These are phyloP conservation scores for Pomatostomus ruficeps DNA, from an alignment of 2,113 vertebrate genomes.

Conservation along the genomic window DNA sequence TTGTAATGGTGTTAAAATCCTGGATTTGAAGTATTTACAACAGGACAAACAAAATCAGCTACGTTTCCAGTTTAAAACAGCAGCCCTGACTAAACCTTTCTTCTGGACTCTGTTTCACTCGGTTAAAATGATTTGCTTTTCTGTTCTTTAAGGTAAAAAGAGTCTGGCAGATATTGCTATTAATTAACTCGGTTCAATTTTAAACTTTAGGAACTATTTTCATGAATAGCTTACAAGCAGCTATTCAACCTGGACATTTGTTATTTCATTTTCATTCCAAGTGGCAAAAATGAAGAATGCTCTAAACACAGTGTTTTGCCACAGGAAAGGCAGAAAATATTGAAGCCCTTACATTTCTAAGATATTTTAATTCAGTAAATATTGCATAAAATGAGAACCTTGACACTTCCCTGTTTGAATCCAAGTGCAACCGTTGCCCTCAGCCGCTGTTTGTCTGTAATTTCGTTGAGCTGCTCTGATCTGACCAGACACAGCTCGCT, in stretches of 20 bases:
- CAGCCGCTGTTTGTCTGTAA: conserved; percentile 33
- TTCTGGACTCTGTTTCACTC: background rate
- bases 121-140: conserved; percentile 34
- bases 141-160: background rate
- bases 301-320: background rate
- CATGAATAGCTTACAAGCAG: background rate
- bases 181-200: background rate
- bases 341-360: conserved; percentile 10
- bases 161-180: background rate
- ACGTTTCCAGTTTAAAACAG: conserved; percentile 32
- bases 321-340: conserved; percentile 3
- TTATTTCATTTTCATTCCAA: background rate
- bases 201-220: background rate
- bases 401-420: background rate
- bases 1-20: conserved; percentile 1
- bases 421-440: conserved; percentile 17
- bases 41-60: conserved; percentile 14
- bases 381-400: conserved; percentile 41
- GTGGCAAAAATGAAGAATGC: background rate
- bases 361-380: conserved; percentile 58
- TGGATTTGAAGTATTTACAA: conserved; percentile 37
- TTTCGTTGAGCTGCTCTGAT: conserved; percentile 67
- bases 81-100: conserved; percentile 12
- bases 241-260: background rate
- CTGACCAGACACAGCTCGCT: conserved; percentile 59